Evolutionary conservation across 37 sponge, comb jelly and placozoan genomes (phyloP).

Genomic region (Geodia barretti): DNA sequence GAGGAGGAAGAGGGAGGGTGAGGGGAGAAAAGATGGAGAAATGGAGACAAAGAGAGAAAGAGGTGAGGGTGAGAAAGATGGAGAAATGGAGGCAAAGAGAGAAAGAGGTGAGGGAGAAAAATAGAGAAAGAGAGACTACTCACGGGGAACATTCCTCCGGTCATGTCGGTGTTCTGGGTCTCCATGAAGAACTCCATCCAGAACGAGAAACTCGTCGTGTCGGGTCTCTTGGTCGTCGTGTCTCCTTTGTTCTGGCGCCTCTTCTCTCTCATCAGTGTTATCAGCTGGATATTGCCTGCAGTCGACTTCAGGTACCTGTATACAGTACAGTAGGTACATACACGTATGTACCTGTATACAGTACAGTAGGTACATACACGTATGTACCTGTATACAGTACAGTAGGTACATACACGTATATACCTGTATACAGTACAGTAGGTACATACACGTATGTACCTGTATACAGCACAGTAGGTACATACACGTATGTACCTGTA

Average conservation of each 20-base stretch:
- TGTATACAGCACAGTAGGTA: too few species aligned
- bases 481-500: too few species aligned
- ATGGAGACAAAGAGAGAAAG: constrained; percentile 15
- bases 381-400: too few species aligned
- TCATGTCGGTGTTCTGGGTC: constrained; percentile 26
- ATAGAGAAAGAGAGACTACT: not conserved
- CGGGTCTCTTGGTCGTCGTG: constrained; percentile 6
- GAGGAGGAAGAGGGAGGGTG: not conserved
- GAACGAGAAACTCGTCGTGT: constrained; percentile 57
- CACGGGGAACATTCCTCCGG: constrained; percentile 47
- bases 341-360: too few species aligned
- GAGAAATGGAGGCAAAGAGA: not conserved
- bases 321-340: too few species aligned
- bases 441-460: too few species aligned
- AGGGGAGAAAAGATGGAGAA: not conserved
- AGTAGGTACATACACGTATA: too few species aligned
- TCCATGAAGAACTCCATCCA: constrained; percentile 88
- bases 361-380: too few species aligned
- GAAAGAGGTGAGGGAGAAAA: not conserved
- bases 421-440: too few species aligned
- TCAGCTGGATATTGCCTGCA: constrained; percentile 72
- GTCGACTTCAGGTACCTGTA: constrained; percentile 84
- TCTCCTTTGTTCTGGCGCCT: not conserved
- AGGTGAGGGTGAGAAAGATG: not conserved
- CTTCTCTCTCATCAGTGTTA: constrained; percentile 30